These are phyloP conservation scores for Malacosoma neustria DNA, from an alignment of 2,888 invertebrate species.

Conservation along the genomic window DNA sequence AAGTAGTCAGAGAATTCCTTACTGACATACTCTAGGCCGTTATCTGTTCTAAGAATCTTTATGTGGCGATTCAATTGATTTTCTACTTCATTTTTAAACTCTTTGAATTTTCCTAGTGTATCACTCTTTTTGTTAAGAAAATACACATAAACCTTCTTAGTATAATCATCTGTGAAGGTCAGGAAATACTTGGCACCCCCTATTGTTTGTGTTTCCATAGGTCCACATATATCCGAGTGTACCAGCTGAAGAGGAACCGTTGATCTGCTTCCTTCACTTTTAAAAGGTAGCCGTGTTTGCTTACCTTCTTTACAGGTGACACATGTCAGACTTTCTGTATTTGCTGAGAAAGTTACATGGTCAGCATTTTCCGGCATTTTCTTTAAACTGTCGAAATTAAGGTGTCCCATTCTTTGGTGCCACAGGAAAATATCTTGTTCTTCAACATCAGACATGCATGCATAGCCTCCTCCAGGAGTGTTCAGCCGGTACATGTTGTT, in stretches of 20 bases:
- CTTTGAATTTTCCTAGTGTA: neutral
- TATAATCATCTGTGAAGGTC: neutral
- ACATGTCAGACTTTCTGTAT: too few relatives aligned
- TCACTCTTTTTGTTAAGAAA: neutral
- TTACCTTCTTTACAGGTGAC: too few relatives aligned
- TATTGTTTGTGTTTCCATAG: neutral
- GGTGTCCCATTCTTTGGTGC: too few relatives aligned
- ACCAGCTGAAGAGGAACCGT: neutral
- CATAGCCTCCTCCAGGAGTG: too few relatives aligned
- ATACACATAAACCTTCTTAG: slow-evolving; percentile 1
- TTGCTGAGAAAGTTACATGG: too few relatives aligned
- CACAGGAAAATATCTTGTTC: too few relatives aligned
- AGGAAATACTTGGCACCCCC: neutral
- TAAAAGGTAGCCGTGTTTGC: slow-evolving; percentile 3
- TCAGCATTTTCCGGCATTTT: too few relatives aligned
- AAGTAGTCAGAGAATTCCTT: too few relatives aligned
- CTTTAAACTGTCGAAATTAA: too few relatives aligned
- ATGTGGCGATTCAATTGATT: neutral
- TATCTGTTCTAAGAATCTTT: slow-evolving; percentile 1
- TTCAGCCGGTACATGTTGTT: too few relatives aligned
- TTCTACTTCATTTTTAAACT: neutral
- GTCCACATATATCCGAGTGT: slow-evolving; percentile 1
- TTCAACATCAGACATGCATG: too few relatives aligned
- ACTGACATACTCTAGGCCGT: neutral
- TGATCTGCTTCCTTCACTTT: slow-evolving; percentile 1